phyloP scores from a whole-genome alignment of 2,797 vertebrate genomes.

The Danio choprae region DNA sequence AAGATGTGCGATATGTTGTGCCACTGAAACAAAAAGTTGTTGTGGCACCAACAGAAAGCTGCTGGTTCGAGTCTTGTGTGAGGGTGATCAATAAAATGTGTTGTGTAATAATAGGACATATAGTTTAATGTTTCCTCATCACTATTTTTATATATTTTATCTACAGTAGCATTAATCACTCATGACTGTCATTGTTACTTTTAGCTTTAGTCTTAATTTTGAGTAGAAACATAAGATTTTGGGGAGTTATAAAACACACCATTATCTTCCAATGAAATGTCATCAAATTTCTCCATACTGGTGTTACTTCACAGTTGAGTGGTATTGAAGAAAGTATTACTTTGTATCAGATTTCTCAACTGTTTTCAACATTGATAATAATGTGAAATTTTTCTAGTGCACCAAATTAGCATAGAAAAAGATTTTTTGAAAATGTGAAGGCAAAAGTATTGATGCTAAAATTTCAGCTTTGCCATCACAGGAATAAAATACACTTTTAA shows the following conservation, averaged over 20 bases:
- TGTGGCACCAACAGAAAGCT: too few species aligned
- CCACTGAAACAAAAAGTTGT: too few species aligned
- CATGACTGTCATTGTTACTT: slow-evolving; percentile 56
- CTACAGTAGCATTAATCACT: slow-evolving; percentile 16
- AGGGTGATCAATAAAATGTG: too few species aligned
- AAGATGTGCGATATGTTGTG: too few species aligned
- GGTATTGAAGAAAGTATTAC: not conserved
- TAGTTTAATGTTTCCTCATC: too few species aligned
- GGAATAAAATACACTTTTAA: not conserved
- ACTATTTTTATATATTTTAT: not conserved
- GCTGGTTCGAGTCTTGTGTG: too few species aligned
- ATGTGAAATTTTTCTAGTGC: not conserved
- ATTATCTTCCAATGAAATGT: slow-evolving; percentile 78
- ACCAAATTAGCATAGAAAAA: not conserved
- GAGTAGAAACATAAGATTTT: not conserved
- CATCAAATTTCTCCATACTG: slow-evolving; percentile 77
- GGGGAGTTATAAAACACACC: too few species aligned
- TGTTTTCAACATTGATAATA: not conserved
- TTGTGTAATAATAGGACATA: too few species aligned
- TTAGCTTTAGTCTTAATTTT: not conserved
- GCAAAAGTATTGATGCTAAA: not conserved
- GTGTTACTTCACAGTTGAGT: not conserved
- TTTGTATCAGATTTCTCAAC: not conserved
- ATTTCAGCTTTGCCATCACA: not conserved
- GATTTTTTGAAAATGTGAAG: not conserved